Evolutionary conservation across 2,888 invertebrate species (phyloP), one percentile per base, ranked within the genome.

Genomic region (Phalera bucephala): DNA sequence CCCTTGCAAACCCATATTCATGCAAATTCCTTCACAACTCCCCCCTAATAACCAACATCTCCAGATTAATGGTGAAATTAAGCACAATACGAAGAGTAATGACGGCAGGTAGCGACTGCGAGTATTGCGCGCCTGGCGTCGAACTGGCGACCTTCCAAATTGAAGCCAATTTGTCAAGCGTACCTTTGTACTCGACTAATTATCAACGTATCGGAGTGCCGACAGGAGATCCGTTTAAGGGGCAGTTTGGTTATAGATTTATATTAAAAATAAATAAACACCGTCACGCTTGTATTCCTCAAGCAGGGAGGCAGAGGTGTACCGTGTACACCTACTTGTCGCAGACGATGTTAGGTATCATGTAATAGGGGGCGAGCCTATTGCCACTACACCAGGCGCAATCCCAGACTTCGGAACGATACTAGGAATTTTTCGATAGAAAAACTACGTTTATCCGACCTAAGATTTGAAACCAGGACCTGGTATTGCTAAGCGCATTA

Each of bases 71-170:
- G 27, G 38, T 29, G 30, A 43, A 54, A 50, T 57, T 52, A 60
- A 51, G 54, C 42, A 48, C 57, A 54, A 57, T 57, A 17, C 19
- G 5, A 29, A 29, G 19, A 29, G 6, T 19, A 19, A 29, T 29
- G 29, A 19, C 11, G 7, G 17, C 29, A 29, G 29, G 29, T 27
- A 14, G 27, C n/a, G 27, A 14, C 13, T 13, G 13, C 13, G 27
- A 27, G n/a, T 27, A 14, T 27, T 25, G 12, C 12, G 7, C 25
- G 27, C 14, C 27, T 7, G 27, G 27, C 27, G 14, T 27, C 14
- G 27, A 27, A 27, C 58, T 60, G 60, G 60, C 60, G 51, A 53
- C 61, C 58, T 53, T 43, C 60, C 60, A 60, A 60, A 60, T 49
- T 49, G 51, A 44, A 38, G 44, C 46, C 40, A 44, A 61, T 60